Evolutionary conservation across 2,797 vertebrate genomes (phyloP).

Genomic region (Thalassophryne amazonica): DNA sequence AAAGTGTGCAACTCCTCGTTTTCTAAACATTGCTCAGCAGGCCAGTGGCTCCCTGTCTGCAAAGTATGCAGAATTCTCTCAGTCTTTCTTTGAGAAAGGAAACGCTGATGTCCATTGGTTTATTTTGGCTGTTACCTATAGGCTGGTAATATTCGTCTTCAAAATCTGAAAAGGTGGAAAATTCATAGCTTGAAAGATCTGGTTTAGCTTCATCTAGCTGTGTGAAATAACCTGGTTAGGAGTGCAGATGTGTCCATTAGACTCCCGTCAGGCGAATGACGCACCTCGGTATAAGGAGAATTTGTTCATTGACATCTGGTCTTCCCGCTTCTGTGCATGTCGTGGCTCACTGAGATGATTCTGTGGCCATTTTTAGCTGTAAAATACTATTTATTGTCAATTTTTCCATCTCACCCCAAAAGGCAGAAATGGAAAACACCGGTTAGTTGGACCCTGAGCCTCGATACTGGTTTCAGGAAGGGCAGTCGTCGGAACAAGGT

Average conservation of each 20-base stretch:
- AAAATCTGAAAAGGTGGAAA: slow-evolving; percentile 71
- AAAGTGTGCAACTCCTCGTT: slow-evolving; percentile 10
- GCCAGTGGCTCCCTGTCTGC: slow-evolving; percentile 34
- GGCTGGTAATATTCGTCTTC: slow-evolving; percentile 73
- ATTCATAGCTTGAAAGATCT: slow-evolving; percentile 72
- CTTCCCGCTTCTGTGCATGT: slow-evolving; percentile 1
- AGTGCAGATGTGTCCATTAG: slow-evolving; percentile 44
- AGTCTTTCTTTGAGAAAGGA: not conserved
- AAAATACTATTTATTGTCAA: slow-evolving; percentile 81
- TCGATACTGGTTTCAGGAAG: slow-evolving; percentile 49
- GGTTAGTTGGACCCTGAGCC: slow-evolving; percentile 43
- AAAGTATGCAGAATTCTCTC: slow-evolving; percentile 29
- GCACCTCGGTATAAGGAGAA: slow-evolving; percentile 18
- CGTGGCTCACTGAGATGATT: slow-evolving; percentile 9
- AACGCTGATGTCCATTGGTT: slow-evolving; percentile 6
- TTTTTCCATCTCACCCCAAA: slow-evolving; percentile 85
- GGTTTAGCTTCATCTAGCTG: slow-evolving; percentile 73
- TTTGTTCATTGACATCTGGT: not conserved
- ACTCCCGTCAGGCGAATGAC: slow-evolving; percentile 17
- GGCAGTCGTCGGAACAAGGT: slow-evolving; percentile 16
- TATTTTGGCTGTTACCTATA: slow-evolving; percentile 43
- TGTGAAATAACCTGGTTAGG: slow-evolving; percentile 77
- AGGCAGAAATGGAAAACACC: slow-evolving; percentile 76
- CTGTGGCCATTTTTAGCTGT: slow-evolving; percentile 58
- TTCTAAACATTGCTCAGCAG: slow-evolving; percentile 21